Percentiles rank a stretch among this genome's conserved stretches.
Conservation (phyloP, 2,888 invertebrate species). For the Nomada fabriciana region DNA sequence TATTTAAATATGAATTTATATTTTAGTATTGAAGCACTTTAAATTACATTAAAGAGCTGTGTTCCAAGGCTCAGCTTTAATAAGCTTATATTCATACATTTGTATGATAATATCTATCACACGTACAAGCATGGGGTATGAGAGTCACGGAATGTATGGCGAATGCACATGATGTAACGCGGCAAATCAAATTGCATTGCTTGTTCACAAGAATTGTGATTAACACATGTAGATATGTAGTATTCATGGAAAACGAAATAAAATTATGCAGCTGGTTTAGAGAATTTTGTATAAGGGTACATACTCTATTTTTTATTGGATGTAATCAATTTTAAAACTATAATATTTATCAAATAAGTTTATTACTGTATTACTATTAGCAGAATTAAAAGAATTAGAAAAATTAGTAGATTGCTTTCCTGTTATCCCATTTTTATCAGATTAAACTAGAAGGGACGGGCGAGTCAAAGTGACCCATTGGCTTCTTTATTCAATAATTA, state of each 20-base stretch:
- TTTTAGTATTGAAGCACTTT: background rate
- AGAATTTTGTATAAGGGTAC: background rate
- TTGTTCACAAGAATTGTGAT: conserved; percentile 51
- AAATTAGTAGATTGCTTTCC: no score
- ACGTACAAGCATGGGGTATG: conserved; percentile 52
- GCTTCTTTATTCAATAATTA: no score
- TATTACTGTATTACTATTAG: no score
- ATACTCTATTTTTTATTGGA: background rate
- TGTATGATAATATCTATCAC: conserved; percentile 57
- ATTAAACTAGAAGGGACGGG: no score
- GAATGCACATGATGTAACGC: conserved; percentile 41
- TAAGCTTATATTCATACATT: conserved; percentile 53
- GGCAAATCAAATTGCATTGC: conserved; percentile 61
- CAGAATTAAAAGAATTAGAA: no score
- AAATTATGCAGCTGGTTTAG: conserved; percentile 34
- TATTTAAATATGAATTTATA: background rate
- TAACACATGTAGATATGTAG: conserved; percentile 32
- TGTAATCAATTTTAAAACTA: no score
- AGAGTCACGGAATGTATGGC: conserved; percentile 67
- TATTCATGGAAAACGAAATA: conserved; percentile 35
- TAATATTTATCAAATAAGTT: no score
- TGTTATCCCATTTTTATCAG: no score
- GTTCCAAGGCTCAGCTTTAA: conserved; percentile 37
- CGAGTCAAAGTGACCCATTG: no score
- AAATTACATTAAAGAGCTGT: conserved; percentile 4